phyloP scores from a whole-genome alignment of 2,797 vertebrate species.

The Synaphobranchus kaupii region DNA sequence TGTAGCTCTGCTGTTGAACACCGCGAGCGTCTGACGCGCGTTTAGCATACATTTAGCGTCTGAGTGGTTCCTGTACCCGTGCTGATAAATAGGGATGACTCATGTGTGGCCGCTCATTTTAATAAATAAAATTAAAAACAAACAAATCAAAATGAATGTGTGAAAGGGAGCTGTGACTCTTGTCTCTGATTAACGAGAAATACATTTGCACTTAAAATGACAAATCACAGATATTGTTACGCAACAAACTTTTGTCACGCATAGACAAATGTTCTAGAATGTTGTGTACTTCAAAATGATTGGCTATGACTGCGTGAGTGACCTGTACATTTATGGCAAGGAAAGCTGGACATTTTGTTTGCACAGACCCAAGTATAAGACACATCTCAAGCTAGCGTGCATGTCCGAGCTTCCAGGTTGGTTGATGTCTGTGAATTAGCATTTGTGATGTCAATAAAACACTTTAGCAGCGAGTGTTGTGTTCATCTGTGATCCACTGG shows the following conservation, averaged over 20 bases:
- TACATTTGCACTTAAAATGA: background rate
- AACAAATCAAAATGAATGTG: background rate
- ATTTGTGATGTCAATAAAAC: background rate
- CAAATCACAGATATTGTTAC: background rate
- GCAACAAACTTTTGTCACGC: background rate
- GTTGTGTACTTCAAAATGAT: background rate
- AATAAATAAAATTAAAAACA: background rate
- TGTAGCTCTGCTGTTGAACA: background rate
- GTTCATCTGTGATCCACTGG: background rate
- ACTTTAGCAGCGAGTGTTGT: background rate
- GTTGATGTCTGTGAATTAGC: background rate
- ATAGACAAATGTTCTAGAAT: background rate
- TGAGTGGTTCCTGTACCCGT: background rate
- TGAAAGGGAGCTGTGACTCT: background rate
- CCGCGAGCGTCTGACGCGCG: background rate
- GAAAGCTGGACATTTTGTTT: background rate
- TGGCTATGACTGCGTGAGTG: background rate
- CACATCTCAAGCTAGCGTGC: background rate
- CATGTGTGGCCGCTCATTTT: background rate
- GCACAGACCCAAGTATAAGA: background rate
- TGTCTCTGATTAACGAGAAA: background rate
- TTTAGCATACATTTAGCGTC: background rate
- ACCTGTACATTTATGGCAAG: background rate
- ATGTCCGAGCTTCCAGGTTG: background rate
- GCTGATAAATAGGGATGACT: background rate